Evolutionary conservation across 2,113 vertebrate species (phyloP), one percentile per base, ranked within the genome.

Genomic region (Chaetodon auriga): DNA sequence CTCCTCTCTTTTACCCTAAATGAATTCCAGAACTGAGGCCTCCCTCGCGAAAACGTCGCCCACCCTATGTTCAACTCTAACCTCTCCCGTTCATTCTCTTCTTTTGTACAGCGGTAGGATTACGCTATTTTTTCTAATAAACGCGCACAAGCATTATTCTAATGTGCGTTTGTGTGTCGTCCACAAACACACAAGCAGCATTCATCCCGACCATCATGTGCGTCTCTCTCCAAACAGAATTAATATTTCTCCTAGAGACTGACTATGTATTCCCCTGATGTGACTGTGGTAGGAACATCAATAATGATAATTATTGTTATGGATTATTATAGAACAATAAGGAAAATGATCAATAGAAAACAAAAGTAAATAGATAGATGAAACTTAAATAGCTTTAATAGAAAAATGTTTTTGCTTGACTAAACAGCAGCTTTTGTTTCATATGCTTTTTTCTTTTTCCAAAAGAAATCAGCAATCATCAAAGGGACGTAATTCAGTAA

Each of bases 1-100:
- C 57, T 21, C 46, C 18, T 21, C 54, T n/a, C 41, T 36, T 45
- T 25, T 55, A 54, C 25, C 45, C 16, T 54, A 79, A 89, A 89
- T 84, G 55, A 72, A 83, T 90, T 89, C 82, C 87, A 85, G 73
- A 74, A 49, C 36, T 2, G 66, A 81, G 75, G 75, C 55, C 49
- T 79, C 69, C 15, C 51, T 51, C 25, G 25, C 48, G 0, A 55
- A 72, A 58, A 58, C 70, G 61, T 19, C n/a, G 12, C 35, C 49
- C 58, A 46, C 53, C 30, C 51, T 10, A 68, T 46, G 61, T 84
- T 30, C 49, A 69, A 23, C 8, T 16, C 13, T 48, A 63, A 61
- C n/a, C 53, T 46, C 19, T 15, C 43, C 15, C 43, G 43, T 15
- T 41, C 21, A 3, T 45, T 6, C 9, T 8, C n/a, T 45, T 71